Conservation (phyloP, 1,140 invertebrate species). For the Steinernema khuongi region DNA sequence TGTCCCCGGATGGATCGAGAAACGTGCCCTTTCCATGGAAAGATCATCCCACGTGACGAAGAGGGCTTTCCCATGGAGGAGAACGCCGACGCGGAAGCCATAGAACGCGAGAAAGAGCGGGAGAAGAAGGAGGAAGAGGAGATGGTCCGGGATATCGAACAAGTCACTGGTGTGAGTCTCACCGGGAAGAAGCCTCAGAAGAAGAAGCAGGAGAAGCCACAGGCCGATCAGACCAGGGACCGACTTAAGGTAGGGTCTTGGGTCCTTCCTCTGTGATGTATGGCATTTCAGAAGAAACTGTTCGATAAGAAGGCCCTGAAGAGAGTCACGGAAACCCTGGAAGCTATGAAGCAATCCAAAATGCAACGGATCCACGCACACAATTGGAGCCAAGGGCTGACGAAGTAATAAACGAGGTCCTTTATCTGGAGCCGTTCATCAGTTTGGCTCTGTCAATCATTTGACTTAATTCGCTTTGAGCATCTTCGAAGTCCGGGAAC, state of each 20-base stretch:
- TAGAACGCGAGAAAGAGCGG: constrained; percentile 15
- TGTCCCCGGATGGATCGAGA: constrained; percentile 47
- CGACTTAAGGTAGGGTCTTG: constrained; percentile 38
- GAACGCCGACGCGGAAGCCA: constrained; percentile 13
- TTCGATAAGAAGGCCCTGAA: constrained; percentile 44
- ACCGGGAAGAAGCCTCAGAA: too few relatives aligned
- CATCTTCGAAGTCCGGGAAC: neutral
- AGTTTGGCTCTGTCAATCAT: neutral
- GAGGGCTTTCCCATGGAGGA: constrained; percentile 44
- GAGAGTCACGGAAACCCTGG: constrained; percentile 41
- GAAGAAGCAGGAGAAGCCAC: constrained; percentile 24
- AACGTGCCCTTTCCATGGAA: constrained; percentile 43
- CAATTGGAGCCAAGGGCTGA: constrained; percentile 48
- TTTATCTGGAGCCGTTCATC: neutral
- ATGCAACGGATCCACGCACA: constrained; percentile 38
- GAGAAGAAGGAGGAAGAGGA: constrained; percentile 38
- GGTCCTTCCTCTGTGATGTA: constrained; percentile 3
- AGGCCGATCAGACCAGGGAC: constrained; percentile 35
- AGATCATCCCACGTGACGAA: constrained; percentile 45
- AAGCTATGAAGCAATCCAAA: constrained; percentile 40
- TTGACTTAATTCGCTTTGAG: neutral
- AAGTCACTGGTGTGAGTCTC: constrained; percentile 35
- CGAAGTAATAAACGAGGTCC: constrained; percentile 18
- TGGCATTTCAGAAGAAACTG: constrained; percentile 43
- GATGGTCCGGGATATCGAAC: constrained; percentile 44